Percentiles rank a stretch among this genome's conserved stretches.
Evolutionary conservation across 1,140 invertebrate species (phyloP).

Genomic region (Drosophila novamexicana): DNA sequence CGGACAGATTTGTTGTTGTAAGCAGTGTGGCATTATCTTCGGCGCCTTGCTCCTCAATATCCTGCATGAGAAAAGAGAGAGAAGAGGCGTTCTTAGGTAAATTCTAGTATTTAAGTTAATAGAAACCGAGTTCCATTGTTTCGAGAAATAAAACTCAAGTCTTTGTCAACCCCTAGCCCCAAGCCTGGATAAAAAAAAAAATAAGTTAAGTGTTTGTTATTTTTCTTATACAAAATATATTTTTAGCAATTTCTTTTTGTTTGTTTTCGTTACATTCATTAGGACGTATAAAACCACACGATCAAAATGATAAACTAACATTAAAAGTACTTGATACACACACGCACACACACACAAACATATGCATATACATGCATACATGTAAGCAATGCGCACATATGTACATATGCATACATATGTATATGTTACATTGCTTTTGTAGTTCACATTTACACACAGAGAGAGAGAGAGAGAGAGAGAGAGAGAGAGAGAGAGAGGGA

Average conservation of each 20-base stretch:
- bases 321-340: constrained; percentile 34
- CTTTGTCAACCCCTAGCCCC: neutral
- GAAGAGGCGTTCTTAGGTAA: constrained; percentile 2
- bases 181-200: neutral
- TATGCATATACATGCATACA: constrained; percentile 14
- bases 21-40: constrained; percentile 82
- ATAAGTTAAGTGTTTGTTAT: neutral
- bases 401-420: constrained; percentile 13
- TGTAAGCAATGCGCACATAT: constrained; percentile 32
- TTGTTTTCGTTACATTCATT: constrained; percentile 45
- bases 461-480: neutral
- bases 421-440: constrained; percentile 11
- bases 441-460: constrained; percentile 1
- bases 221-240: constrained; percentile 68
- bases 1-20: constrained; percentile 80
- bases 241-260: constrained; percentile 56
- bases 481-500: neutral
- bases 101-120: no score
- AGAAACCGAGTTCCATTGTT: no score
- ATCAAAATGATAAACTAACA: constrained; percentile 51
- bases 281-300: constrained; percentile 69
- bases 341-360: neutral
- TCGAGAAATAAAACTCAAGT: neutral
- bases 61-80: constrained; percentile 42
- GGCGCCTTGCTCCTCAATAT: constrained; percentile 78